Base-by-base conservation (phyloP, 2,797 vertebrate species). In the Echeneis naucrates region DNA sequence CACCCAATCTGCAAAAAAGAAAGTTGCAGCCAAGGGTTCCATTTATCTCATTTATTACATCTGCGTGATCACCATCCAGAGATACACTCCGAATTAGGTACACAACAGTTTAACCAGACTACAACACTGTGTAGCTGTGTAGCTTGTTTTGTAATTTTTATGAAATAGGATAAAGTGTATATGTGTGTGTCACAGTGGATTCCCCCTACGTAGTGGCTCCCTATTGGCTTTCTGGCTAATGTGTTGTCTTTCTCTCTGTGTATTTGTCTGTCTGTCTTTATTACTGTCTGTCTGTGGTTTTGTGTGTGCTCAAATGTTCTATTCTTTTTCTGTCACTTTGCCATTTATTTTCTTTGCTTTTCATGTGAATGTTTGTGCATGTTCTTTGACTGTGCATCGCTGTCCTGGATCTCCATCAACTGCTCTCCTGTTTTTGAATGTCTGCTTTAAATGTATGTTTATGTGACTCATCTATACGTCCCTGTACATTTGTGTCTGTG, bases 181-280 rank as follows among this genome's bases (percentile, higher is more conserved):
- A 35, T 73, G 38, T 87, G 82, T 90, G 75, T 90, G 83, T 93
- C 84, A 86, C 77, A 81, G 83, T 92, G 90, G 87, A 89, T 80
- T 83, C 84, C 87, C 89, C 86, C 76, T 57, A 88, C 84, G 77
- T 77, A 88, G 84, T 89, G 85, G 68, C 86, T 91, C 83, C 89
- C 86, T 90, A 77, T 78, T 85, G 86, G 92, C 88, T 90, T 87
- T 88, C 82, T 86, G 78, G 89, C 92, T 93, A 93, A 93, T 93
- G 91, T 93, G 88, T 90, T 92, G 92, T 93, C 89, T 93, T 90
- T 93, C 91, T 93, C 91, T 92, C 85, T 92, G 85, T 91, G 86
- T 92, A 56, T 88, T 44, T 86, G 80, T 90, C 61, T 72, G 82
- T 89, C 78, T 85, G 86, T 90, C 81, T 86, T 80, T 92, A 85